Evolutionary conservation across 2,888 invertebrate genomes (phyloP), one percentile per base, ranked within the genome.

Genomic region (Hesperia comma): DNA sequence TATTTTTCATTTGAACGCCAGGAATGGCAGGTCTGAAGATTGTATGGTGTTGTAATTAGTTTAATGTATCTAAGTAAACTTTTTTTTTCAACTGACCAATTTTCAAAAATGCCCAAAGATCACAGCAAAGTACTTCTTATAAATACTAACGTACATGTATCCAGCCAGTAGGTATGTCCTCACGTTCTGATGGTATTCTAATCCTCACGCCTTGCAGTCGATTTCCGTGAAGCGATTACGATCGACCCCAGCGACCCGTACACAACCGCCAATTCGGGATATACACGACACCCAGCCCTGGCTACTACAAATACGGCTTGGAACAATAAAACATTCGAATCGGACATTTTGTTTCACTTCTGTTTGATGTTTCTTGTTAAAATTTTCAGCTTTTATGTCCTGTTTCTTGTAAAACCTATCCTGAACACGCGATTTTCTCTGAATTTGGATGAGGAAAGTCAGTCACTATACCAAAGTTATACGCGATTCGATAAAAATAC

Each of bases 241-340:
- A 67, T 61, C 67, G 67, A 66, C 41, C 61, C 55, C 60, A 49
- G 55, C 49, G 55, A 55, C 66, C 66, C 55, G 67, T 53, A 61
- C 53, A 66, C 67, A 55, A 49, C 54, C 49, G 46, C 55, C 67
- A 67, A 67, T 67, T 67, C 67, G 54, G 67, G 46, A 67, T 55
- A 55, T 61, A 15, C 67, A 67, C 67, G 67, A 66, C 54, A 60
- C 60, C 5, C 46, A 19, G 19, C 66, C 54, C 58, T 26, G 15
- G 17, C 64, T 21, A 53, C n/a, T 60, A 61, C 61, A 53, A 61
- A 61, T 61, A 51, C 56, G 51, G 26, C 26, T 57, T 26, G 26
- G 51, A 32, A 60, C 58, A 58, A 54, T 66, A 60, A 62, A 53
- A 54, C 33, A 33, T 60, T 41, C 15, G 19, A 3, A 21, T 26